A percentile compares a stretch with the other conserved stretches of the same genome.
phyloP scores from a whole-genome alignment of 1,140 invertebrate species.

The Drosophila prosaltans region DNA sequence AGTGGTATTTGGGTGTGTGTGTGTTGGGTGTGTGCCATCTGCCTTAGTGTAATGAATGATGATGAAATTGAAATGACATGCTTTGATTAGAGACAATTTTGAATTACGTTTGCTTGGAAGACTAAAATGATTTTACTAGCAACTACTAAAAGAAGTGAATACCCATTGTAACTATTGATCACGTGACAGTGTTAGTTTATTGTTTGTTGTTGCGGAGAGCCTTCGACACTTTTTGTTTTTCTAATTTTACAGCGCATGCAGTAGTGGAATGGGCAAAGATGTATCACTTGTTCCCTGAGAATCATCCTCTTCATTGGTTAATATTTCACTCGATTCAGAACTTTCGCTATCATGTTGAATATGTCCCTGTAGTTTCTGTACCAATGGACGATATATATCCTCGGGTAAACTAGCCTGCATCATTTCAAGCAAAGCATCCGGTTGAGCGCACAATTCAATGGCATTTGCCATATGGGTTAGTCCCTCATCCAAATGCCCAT shows the following conservation, averaged over 20 bases:
- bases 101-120: not conserved
- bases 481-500: constrained; percentile 34
- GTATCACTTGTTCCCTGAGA: not conserved
- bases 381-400: constrained; percentile 17
- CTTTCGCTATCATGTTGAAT: not conserved
- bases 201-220: too few species aligned
- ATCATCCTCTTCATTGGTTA: not conserved
- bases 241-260: not conserved
- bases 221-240: too few species aligned
- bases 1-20: not conserved
- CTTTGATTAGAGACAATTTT: constrained; percentile 5
- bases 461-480: constrained; percentile 41
- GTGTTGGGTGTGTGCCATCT: not conserved
- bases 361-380: constrained; percentile 2
- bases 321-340: not conserved
- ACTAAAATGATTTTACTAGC: too few species aligned
- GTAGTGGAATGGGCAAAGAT: not conserved
- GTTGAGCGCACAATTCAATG: constrained; percentile 41
- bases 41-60: constrained; percentile 8
- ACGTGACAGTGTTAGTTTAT: too few species aligned
- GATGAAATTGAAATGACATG: constrained; percentile 9
- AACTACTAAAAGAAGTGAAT: not conserved
- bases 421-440: constrained; percentile 8
- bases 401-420: constrained; percentile 28
- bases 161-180: not conserved